These are phyloP conservation scores for Druceiella hillmani DNA, from an alignment of 2,888 invertebrate species.

Conservation along the genomic window DNA sequence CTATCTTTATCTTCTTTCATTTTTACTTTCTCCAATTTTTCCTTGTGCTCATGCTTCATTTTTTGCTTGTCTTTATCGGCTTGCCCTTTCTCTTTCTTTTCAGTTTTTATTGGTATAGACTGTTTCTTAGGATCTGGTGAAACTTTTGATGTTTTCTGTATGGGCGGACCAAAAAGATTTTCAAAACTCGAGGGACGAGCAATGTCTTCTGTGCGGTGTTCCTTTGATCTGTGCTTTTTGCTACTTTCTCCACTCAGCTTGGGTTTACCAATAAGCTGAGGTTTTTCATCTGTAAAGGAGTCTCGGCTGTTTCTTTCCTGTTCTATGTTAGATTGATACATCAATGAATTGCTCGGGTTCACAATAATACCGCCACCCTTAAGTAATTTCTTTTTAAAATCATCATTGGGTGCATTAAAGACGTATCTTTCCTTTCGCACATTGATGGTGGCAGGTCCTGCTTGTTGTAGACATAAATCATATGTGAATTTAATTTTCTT, in stretches of 20 bases:
- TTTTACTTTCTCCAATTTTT: constrained; percentile 46
- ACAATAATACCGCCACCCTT: constrained; percentile 75
- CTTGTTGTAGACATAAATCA: constrained; percentile 76
- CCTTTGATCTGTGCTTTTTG: constrained; percentile 58
- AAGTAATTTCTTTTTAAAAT: constrained; percentile 80
- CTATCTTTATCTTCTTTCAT: constrained; percentile 46
- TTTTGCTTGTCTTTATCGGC: constrained; percentile 37
- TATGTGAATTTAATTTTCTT: constrained; percentile 79
- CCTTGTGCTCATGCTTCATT: constrained; percentile 46
- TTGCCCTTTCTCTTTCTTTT: constrained; percentile 55
- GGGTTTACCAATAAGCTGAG: constrained; percentile 64
- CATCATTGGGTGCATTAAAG: constrained; percentile 82
- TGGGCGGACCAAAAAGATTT: constrained; percentile 77
- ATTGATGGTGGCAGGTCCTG: constrained; percentile 65
- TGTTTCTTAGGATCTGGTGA: constrained; percentile 61
- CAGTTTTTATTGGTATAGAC: constrained; percentile 35
- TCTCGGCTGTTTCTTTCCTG: constrained; percentile 54
- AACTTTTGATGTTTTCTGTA: constrained; percentile 68
- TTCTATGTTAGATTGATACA: constrained; percentile 41
- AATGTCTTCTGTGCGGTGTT: constrained; percentile 50
- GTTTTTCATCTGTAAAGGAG: constrained; percentile 51
- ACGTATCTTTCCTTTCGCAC: constrained; percentile 76
- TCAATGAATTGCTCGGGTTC: constrained; percentile 35
- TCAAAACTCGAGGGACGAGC: constrained; percentile 63
- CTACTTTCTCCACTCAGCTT: constrained; percentile 56